A percentile compares a stretch with the other conserved stretches of the same genome.
phyloP scores from a whole-genome alignment of 2,797 vertebrate genomes.

The Odontamblyopus lacepedii region DNA sequence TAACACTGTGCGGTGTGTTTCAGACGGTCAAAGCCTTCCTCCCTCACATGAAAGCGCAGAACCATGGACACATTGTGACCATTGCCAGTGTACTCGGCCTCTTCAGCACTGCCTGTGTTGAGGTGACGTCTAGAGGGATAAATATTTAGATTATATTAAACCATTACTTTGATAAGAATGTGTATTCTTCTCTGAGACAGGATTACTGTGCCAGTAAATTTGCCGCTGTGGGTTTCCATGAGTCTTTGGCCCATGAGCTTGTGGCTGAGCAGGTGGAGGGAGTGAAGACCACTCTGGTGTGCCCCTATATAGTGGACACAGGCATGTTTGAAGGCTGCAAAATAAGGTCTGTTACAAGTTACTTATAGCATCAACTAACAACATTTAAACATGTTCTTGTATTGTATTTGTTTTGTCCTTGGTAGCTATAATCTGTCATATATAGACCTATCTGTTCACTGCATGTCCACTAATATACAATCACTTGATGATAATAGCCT shows the following conservation, averaged over 20 bases:
- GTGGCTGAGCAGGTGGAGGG: constrained; percentile 65
- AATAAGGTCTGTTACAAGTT: constrained; percentile 48
- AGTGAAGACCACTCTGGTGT: constrained; percentile 73
- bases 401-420: too few species aligned
- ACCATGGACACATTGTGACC: constrained; percentile 64
- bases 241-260: constrained; percentile 75
- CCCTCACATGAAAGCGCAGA: constrained; percentile 67
- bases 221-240: constrained; percentile 74
- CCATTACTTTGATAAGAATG: not conserved
- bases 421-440: too few species aligned
- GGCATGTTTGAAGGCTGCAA: constrained; percentile 73
- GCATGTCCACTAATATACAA: too few species aligned
- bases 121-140: constrained; percentile 55
- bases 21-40: constrained; percentile 74
- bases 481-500: too few species aligned
- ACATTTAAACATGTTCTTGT: too few species aligned
- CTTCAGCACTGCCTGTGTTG: constrained; percentile 68
- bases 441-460: too few species aligned
- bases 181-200: constrained; percentile 40
- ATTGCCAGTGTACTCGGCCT: constrained; percentile 68
- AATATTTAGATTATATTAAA: not conserved
- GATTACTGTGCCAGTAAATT: constrained; percentile 78
- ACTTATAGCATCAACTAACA: not conserved
- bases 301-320: constrained; percentile 72
- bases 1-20: constrained; percentile 12